Percentiles rank a stretch among this genome's conserved stretches.
Evolutionary conservation across 2,888 invertebrate genomes (phyloP).

Genomic region (Germaria angustata): DNA sequence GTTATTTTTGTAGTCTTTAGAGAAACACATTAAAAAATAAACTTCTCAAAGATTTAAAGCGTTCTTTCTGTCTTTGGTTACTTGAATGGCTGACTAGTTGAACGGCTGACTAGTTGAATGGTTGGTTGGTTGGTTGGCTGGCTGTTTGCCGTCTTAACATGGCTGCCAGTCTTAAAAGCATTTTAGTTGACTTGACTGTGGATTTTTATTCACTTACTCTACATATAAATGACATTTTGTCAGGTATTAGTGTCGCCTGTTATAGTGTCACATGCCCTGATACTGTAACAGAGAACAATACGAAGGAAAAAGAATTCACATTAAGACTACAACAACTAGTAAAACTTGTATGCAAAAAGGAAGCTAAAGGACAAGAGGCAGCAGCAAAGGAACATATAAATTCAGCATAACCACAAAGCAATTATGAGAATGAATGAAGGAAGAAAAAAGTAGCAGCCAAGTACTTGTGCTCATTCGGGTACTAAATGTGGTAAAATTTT

Average conservation of each 20-base stretch:
- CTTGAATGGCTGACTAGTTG: constrained; percentile 14
- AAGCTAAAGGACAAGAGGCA: neutral
- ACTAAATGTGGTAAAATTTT: constrained; percentile 40
- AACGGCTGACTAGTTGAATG: too few relatives aligned
- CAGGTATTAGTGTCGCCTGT: constrained; percentile 67
- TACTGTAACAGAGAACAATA: constrained; percentile 1
- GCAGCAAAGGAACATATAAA: constrained; percentile 46
- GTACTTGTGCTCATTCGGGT: constrained; percentile 37
- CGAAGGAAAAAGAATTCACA: constrained; percentile 36
- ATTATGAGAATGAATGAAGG: constrained; percentile 51
- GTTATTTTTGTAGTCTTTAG: neutral
- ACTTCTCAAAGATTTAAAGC: constrained; percentile 40
- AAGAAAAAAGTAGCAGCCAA: neutral
- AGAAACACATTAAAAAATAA: constrained; percentile 28
- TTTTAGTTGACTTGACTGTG: constrained; percentile 34
- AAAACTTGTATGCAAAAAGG: constrained; percentile 43
- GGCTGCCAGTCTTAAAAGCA: constrained; percentile 37
- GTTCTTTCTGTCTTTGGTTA: constrained; percentile 46
- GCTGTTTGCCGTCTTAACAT: constrained; percentile 33
- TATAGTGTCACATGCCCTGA: constrained; percentile 56
- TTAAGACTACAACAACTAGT: constrained; percentile 29
- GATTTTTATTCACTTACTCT: constrained; percentile 63
- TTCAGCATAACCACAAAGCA: constrained; percentile 63
- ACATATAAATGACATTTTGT: constrained; percentile 61
- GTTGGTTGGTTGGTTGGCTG: neutral